A percentile compares a stretch with the other conserved stretches of the same genome.
These are phyloP conservation scores for Lasaia peninsularis DNA, from an alignment of 1,140 invertebrate genomes.

Conservation along the genomic window DNA sequence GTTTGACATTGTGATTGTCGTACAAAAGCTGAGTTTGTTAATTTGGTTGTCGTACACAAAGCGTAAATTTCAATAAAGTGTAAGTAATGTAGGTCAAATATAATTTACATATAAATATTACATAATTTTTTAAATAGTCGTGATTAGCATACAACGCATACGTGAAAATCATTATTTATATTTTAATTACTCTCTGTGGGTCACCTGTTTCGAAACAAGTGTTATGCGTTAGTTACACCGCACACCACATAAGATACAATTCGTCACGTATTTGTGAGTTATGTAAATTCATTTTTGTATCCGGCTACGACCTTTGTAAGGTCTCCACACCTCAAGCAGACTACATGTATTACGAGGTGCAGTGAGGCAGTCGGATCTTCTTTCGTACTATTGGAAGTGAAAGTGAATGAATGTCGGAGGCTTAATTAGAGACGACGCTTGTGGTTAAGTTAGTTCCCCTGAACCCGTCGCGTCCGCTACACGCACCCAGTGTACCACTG, in stretches of 20 bases:
- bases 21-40: too few species aligned
- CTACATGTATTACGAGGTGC: conserved; percentile 44
- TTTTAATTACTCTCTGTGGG: not conserved
- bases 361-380: conserved; percentile 50
- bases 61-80: not conserved
- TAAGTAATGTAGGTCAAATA: not conserved
- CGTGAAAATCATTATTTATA: conserved; percentile 3
- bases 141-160: not conserved
- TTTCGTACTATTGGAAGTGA: conserved; percentile 67
- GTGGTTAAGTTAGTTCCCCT: conserved; percentile 64
- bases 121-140: not conserved
- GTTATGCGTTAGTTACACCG: not conserved
- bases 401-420: conserved; percentile 74
- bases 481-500: conserved; percentile 36
- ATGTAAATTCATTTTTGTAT: conserved; percentile 58
- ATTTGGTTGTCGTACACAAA: too few species aligned
- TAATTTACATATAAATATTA: not conserved
- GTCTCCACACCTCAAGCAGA: conserved; percentile 39
- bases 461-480: conserved; percentile 49
- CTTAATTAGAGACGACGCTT: conserved; percentile 74
- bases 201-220: conserved; percentile 7
- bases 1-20: too few species aligned
- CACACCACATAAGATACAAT: conserved; percentile 8
- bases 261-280: conserved; percentile 30
- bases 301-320: conserved; percentile 71